These are phyloP conservation scores for Geophilus truncorum DNA, from an alignment of 2,888 invertebrate genomes.

Conservation along the genomic window DNA sequence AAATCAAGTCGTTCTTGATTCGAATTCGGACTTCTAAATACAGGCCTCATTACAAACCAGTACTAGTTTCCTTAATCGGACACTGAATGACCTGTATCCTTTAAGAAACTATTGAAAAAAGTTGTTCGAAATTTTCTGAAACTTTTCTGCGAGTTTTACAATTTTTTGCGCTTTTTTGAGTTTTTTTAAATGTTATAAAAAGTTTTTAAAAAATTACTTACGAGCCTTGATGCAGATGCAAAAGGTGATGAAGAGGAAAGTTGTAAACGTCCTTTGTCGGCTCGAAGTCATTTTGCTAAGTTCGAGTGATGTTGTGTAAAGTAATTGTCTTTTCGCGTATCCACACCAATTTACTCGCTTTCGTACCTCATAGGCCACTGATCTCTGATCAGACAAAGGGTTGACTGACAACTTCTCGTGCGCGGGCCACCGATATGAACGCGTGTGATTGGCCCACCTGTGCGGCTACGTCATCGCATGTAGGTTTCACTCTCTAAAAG, in stretches of 20 bases:
- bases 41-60: not conserved
- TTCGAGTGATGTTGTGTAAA: not conserved
- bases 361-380: constrained; percentile 23
- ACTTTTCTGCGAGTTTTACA: too few relatives aligned
- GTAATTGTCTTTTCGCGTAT: not conserved
- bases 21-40: not conserved
- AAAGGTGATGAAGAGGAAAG: not conserved
- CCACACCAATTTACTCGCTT: not conserved
- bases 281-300: not conserved
- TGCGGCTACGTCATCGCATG: not conserved
- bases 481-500: not conserved
- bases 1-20: not conserved
- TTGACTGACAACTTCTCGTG: constrained; percentile 22
- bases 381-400: constrained; percentile 25
- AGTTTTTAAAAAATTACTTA: not conserved
- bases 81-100: not conserved
- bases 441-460: constrained; percentile 12
- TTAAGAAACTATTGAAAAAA: not conserved
- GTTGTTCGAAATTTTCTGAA: too few relatives aligned
- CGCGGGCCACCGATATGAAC: not conserved
- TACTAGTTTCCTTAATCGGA: constrained; percentile 18
- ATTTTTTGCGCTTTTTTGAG: not conserved
- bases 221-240: not conserved
- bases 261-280: not conserved
- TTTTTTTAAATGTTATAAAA: not conserved